A percentile compares a stretch with the other conserved stretches of the same genome.
Evolutionary conservation across 2,113 vertebrate species (phyloP).

Genomic region (Cochlearius cochlearius): DNA sequence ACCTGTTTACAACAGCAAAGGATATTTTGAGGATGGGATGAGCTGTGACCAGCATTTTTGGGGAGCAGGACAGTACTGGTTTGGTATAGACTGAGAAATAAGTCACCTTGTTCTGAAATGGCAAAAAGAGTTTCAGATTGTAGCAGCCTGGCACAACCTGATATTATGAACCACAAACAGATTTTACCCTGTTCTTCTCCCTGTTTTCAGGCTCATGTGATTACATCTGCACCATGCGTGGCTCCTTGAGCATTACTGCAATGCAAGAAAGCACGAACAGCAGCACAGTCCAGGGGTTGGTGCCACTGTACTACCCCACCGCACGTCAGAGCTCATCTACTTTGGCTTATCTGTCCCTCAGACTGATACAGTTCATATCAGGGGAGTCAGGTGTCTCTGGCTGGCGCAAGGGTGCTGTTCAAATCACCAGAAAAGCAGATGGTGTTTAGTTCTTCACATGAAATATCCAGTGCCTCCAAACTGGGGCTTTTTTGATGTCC

Average conservation of each 20-base stretch:
- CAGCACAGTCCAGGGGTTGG: not conserved
- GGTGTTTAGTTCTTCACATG: not conserved
- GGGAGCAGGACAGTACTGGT: accelerated
- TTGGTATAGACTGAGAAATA: not conserved
- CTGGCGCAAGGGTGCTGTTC: not conserved
- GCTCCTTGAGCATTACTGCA: not conserved
- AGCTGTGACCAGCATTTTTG: not conserved
- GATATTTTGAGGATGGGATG: not conserved
- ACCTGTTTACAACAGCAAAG: not conserved
- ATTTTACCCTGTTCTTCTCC: not conserved
- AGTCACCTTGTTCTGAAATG: not conserved
- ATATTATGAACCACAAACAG: not conserved
- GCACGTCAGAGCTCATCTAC: accelerated
- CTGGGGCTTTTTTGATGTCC: not conserved
- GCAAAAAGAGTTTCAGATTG: not conserved
- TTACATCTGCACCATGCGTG: accelerated
- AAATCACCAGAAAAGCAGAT: not conserved
- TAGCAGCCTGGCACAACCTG: not conserved
- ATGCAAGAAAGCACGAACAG: not conserved
- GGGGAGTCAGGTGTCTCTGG: not conserved
- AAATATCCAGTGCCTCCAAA: not conserved
- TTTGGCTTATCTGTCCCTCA: not conserved
- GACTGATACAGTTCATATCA: not conserved
- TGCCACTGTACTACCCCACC: not conserved
- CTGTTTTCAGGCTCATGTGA: not conserved